Conservation (phyloP, 2,888 invertebrate species). For the Lucinisca nassula region DNA sequence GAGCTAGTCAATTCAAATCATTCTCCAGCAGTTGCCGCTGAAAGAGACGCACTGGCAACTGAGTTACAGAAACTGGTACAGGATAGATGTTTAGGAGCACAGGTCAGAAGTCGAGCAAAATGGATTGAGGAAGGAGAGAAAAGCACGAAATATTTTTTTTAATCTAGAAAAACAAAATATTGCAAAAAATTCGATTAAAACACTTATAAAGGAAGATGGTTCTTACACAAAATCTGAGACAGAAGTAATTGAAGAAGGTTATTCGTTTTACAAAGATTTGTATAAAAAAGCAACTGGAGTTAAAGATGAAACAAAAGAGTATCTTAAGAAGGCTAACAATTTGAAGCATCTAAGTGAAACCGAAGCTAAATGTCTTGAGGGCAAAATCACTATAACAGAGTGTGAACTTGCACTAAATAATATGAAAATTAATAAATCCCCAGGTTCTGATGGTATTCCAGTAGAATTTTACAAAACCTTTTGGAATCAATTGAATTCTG, state of each 20-base stretch:
- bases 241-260: not conserved
- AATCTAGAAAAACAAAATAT: constrained; percentile 70
- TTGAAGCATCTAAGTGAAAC: not conserved
- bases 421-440: constrained; percentile 46
- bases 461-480: constrained; percentile 41
- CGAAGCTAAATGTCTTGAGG: not conserved
- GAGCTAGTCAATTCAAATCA: not conserved
- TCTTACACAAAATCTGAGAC: not conserved
- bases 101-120: constrained; percentile 11
- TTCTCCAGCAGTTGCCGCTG: not conserved
- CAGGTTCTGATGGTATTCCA: constrained; percentile 38
- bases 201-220: not conserved
- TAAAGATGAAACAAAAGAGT: not conserved
- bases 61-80: not conserved
- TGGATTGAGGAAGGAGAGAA: constrained; percentile 18
- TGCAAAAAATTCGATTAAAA: constrained; percentile 19
- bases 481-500: not conserved
- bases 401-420: not conserved
- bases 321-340: not conserved
- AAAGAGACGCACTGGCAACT: not conserved
- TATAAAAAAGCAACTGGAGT: not conserved
- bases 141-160: constrained; percentile 86
- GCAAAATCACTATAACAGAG: not conserved
- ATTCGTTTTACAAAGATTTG: not conserved
- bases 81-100: not conserved